These are phyloP conservation scores for Rhea pennata DNA, from an alignment of 2,113 vertebrate genomes.

Conservation along the genomic window DNA sequence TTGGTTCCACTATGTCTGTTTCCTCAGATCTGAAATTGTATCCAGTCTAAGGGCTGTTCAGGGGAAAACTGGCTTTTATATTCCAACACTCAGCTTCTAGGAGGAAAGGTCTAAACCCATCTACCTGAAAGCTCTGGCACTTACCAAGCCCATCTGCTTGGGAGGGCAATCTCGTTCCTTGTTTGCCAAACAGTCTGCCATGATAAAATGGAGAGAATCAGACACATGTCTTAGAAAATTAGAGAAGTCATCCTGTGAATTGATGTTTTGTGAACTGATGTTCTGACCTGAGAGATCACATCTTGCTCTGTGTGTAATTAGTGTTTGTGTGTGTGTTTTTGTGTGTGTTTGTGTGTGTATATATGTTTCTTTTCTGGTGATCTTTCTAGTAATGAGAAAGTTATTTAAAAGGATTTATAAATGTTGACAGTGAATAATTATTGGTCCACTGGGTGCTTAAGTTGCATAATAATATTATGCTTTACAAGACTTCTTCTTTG, in stretches of 20 bases:
- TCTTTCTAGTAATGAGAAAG: constrained; percentile 41
- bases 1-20: neutral
- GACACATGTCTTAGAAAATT: neutral
- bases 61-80: neutral
- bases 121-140: neutral
- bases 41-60: neutral
- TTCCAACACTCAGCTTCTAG: neutral
- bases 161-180: neutral
- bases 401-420: constrained; percentile 15
- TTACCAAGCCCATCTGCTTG: accelerated
- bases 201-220: neutral
- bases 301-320: neutral
- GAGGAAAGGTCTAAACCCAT: neutral
- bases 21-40: neutral
- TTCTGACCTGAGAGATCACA: neutral
- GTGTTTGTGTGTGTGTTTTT: neutral
- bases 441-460: constrained; percentile 48
- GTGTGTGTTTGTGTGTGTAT: neutral
- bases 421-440: constrained; percentile 48
- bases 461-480: constrained; percentile 35
- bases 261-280: neutral
- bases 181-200: neutral
- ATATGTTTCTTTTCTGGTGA: neutral
- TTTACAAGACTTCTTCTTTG: constrained; percentile 17
- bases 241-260: neutral